Base-by-base conservation (phyloP, 2,113 vertebrate genomes). In the Stegastes partitus region DNA sequence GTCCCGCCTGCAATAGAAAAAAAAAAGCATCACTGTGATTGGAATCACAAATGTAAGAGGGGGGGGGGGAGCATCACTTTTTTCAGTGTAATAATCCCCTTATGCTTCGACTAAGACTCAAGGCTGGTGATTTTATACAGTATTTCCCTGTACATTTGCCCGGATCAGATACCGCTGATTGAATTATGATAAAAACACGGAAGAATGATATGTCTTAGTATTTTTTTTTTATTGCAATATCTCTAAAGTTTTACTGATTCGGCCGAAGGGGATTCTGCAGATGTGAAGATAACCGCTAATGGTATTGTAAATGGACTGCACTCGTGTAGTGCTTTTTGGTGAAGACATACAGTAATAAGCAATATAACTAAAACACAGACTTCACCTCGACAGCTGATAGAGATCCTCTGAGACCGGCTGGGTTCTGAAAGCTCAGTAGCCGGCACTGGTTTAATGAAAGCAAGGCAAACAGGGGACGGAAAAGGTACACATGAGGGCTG, bases 371-470 rank as follows among this genome's bases (percentile, higher is more conserved):
- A 45, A 67, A 11, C 1, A 16, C 11, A 42, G 15, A 42, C 12
- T 42, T 42, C 11, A 42, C 7, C 39, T 42, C 39, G 23, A 34
- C 23, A 72, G 34, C 64, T 51, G 26, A 75, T 21, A 59, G 58
- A 68, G 65, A 58, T 51, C 56, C 45, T 18, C 39, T 66, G 61
- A 53, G 25, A 75, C 63, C 23, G 57, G 6, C 53, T 53, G 31
- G 25, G 16, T 90, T 86, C 90, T 76, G 47, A 92, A 83, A 88
- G 31, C 62, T 85, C 59, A 74, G 77, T 77, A 77, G 86, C 69
- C 70, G 82, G 90, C 85, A 89, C 37, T 67, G 57, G 73, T 54
- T 77, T 68, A 88, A 86, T 78, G 56, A 66, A 58, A 71, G 75
- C 31, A 74, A 75, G 50, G 85, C 63, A 87, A 82, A 79, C 76